A percentile compares a stretch with the other conserved stretches of the same genome.
Conservation (phyloP, 2,888 invertebrate species). For the Cerastoderma edule region DNA sequence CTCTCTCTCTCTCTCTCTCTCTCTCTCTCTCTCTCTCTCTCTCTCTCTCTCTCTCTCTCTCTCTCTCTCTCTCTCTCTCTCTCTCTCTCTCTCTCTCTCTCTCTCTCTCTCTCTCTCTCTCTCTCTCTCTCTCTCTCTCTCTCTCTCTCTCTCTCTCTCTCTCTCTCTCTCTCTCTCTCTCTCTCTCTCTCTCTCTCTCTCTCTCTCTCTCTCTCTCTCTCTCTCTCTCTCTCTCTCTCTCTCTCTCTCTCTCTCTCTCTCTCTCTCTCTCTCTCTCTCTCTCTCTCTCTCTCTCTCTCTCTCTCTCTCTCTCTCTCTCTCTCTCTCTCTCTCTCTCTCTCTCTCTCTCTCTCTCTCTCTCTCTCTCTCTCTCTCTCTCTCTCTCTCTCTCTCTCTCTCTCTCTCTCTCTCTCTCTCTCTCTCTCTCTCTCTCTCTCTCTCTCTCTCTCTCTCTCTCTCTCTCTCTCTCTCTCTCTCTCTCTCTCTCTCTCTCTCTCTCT, state of each 20-base stretch:
- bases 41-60: too few relatives aligned
- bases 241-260: background rate
- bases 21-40: too few relatives aligned
- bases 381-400: background rate
- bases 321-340: conserved; percentile 19
- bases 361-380: conserved; percentile 16
- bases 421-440: conserved; percentile 6
- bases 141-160: too few relatives aligned
- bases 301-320: conserved; percentile 16
- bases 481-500: background rate
- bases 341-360: conserved; percentile 16
- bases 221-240: too few relatives aligned
- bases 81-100: too few relatives aligned
- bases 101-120: too few relatives aligned
- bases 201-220: too few relatives aligned
- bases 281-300: conserved; percentile 19
- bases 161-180: too few relatives aligned
- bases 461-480: background rate
- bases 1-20: too few relatives aligned
- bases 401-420: background rate
- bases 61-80: too few relatives aligned
- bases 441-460: background rate
- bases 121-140: too few relatives aligned
- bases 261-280: conserved; percentile 18
- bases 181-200: too few relatives aligned